These are phyloP conservation scores for Drosophila neotestacea DNA, from an alignment of 2,888 invertebrate genomes.

Conservation along the genomic window DNA sequence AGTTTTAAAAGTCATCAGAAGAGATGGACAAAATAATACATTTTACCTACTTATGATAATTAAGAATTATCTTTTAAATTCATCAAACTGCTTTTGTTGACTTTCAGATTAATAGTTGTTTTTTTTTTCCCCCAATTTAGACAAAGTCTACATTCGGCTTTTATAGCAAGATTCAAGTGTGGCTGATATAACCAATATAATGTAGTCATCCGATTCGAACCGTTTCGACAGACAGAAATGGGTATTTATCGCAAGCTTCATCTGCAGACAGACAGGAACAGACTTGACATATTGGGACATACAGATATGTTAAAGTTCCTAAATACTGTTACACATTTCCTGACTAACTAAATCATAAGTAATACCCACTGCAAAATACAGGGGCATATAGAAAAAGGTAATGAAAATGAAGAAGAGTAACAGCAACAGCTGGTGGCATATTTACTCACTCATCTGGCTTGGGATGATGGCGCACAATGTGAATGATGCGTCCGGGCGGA, in stretches of 20 bases:
- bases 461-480: constrained; percentile 94
- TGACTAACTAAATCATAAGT: constrained; percentile 2
- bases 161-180: too few relatives aligned
- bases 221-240: background rate
- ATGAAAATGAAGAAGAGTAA: background rate
- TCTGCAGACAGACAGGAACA: background rate
- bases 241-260: background rate
- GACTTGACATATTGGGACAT: background rate
- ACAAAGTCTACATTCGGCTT: too few relatives aligned
- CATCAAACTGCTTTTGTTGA: too few relatives aligned
- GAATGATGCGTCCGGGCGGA: constrained; percentile 94
- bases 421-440: constrained; percentile 8
- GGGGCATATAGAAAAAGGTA: too few relatives aligned
- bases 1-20: too few relatives aligned
- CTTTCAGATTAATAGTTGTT: too few relatives aligned
- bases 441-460: constrained; percentile 90
- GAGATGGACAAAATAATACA: too few relatives aligned
- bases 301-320: background rate
- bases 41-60: too few relatives aligned
- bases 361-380: background rate
- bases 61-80: too few relatives aligned
- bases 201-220: background rate
- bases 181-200: background rate
- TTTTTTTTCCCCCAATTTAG: too few relatives aligned
- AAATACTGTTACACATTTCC: background rate